Evolutionary conservation across 1,140 invertebrate genomes (phyloP).

Genomic region (Scylla paramamosain): DNA sequence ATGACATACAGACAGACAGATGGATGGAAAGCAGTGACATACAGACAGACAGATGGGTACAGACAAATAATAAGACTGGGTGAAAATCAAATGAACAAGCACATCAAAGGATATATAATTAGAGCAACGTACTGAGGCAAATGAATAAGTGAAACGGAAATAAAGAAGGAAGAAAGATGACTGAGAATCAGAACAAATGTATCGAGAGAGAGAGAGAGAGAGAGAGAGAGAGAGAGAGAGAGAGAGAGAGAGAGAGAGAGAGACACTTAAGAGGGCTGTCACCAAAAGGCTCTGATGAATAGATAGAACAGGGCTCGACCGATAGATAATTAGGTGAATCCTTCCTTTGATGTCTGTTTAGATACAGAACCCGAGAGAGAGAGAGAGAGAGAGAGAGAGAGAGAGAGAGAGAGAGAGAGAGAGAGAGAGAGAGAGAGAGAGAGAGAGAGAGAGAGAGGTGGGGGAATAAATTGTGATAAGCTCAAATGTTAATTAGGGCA

Average conservation of each 20-base stretch:
- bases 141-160: too few species aligned
- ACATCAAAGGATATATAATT: too few species aligned
- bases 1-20: too few species aligned
- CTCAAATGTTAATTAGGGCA: neutral
- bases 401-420: conserved; percentile 20
- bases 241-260: neutral
- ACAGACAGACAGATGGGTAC: too few species aligned
- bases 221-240: neutral
- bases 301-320: neutral
- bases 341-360: neutral
- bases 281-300: neutral
- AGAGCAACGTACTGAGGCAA: too few species aligned
- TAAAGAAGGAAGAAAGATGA: too few species aligned
- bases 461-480: neutral
- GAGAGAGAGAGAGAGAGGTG: neutral
- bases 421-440: conserved; percentile 14
- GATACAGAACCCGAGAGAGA: neutral
- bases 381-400: neutral
- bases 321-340: neutral
- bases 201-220: too few species aligned
- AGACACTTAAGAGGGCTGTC: neutral
- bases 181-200: too few species aligned
- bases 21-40: too few species aligned
- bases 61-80: too few species aligned
- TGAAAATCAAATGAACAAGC: too few species aligned